Evolutionary conservation across 2,113 vertebrate genomes (phyloP), one percentile per base, ranked within the genome.

Genomic region (Xiphorhynchus elegans): DNA sequence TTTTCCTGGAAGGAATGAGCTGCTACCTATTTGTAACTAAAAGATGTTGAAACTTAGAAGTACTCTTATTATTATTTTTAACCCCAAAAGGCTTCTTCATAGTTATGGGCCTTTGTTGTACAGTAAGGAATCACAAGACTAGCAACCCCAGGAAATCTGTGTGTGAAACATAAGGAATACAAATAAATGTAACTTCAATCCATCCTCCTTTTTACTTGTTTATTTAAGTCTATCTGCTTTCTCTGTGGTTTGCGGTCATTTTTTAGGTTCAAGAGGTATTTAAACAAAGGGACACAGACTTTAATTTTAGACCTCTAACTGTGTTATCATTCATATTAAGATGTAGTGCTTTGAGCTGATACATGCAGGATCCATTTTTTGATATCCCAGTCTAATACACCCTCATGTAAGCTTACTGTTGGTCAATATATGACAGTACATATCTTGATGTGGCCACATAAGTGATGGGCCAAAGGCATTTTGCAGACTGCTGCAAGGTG

Each of bases 261-360:
- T 68, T 56, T 33, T 28, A 76, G 24, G 24, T 44, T 46, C 10
- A 66, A 55, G 31, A 44, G 2, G 1, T 37, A 28, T 26, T 9
- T 52, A 66, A 58, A 42, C 18, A 58, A 84, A 77, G 42, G 14
- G 14, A 73, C 24, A 13, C 2, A 4, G 7, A 7, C 4, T 25
- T 79, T 46, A 20, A 2, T 35, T 80, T 92, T 21, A 47, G 53
- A 60, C 12, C 5, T 53, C 6, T 25, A 17, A 2, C 19, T 63
- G 5, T 13, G 67, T 69, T 68, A 50, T 17, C 3, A 0, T 50
- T 83, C 17, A 11, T 31, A 0, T 42, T 21, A 60, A 72, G 18
- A 49, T 10, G 2, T 4, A 37, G 37, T 14, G 12, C 42, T 58
- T n/a, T 50, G 29, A 85, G 33, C 3, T 0, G 0, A 39, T 23